Evolutionary conservation across 2,888 invertebrate species (phyloP), one percentile per base, ranked within the genome.

Genomic region (Dasysyrphus albostriatus): DNA sequence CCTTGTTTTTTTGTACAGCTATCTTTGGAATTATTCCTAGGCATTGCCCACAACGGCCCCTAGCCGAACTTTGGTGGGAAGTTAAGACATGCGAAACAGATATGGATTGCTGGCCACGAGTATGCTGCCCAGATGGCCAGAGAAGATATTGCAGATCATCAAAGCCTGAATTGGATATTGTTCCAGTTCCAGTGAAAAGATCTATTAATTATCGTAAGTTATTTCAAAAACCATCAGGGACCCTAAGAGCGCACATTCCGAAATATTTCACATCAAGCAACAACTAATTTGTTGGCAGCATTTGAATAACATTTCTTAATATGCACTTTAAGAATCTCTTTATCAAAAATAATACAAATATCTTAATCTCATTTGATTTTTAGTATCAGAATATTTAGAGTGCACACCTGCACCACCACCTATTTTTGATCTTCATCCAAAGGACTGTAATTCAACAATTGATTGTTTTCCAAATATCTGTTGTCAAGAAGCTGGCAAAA

Each of bases 381-480:
- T 29, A 93, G 91, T 95, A 16, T 94, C 94, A 81, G 95, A 95
- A 88, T 96, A 96, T 90, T 93, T 96, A 89, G 96, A 96, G 91
- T 96, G 96, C 90, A 96, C 96, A 16, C 93, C 95, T 51, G 93
- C 95, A 1, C 95, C 95, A 9, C 96, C 96, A 8, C 94, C 95
- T 16, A 93, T 95, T 88, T 94, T 95, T 81, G 96, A 96, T 92
- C 90, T 95, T 73, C 96, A 96, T 92, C 95, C 96, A 1, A 95
- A 95, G 90, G 92, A 94, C 34, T 96, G 96, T 91, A 94, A 94
- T 84, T 95, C 95, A 7, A 95, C 95, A 14, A 93, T 96, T 5
- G 96, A 96, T 91, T 96, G 96, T 91, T 96, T 96, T 91, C 96
- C 96, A 8, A 96, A 96, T 92, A 93, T 96, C 81, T 96, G 96